These are phyloP conservation scores for Sylvilagus bachmani DNA, from an alignment of 2,113 vertebrate species.

Conservation along the genomic window DNA sequence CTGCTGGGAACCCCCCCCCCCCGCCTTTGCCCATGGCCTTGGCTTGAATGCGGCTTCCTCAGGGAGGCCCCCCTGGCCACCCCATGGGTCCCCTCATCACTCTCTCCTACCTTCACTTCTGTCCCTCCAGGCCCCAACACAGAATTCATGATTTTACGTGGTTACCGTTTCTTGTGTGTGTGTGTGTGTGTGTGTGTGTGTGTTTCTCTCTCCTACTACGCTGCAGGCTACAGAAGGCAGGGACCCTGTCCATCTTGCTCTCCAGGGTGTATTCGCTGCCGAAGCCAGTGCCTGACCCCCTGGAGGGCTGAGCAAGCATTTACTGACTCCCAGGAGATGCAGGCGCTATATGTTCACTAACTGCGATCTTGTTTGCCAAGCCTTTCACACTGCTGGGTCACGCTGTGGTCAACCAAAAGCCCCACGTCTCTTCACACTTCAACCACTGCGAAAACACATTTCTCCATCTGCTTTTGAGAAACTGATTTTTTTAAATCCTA, in stretches of 20 bases:
- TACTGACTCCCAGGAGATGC: not conserved
- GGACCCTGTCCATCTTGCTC: not conserved
- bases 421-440: not conserved
- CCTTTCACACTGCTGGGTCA: not conserved
- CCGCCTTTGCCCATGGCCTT: not conserved
- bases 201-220: not conserved
- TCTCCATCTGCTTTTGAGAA: slow-evolving; percentile 8
- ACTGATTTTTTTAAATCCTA: not conserved
- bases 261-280: not conserved
- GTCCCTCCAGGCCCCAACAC: not conserved
- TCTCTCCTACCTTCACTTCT: not conserved
- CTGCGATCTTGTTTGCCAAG: not conserved
- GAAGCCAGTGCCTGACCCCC: not conserved
- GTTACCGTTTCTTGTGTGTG: not conserved
- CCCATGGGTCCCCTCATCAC: not conserved
- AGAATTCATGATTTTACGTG: not conserved
- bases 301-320: not conserved
- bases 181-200: not conserved
- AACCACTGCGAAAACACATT: not conserved
- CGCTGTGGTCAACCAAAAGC: not conserved
- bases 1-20: not conserved
- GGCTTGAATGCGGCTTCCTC: not conserved
- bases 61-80: not conserved
- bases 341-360: not conserved
- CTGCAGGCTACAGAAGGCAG: not conserved